These are phyloP conservation scores for Corythaeola cristata DNA, from an alignment of 2,113 vertebrate species.

Conservation along the genomic window DNA sequence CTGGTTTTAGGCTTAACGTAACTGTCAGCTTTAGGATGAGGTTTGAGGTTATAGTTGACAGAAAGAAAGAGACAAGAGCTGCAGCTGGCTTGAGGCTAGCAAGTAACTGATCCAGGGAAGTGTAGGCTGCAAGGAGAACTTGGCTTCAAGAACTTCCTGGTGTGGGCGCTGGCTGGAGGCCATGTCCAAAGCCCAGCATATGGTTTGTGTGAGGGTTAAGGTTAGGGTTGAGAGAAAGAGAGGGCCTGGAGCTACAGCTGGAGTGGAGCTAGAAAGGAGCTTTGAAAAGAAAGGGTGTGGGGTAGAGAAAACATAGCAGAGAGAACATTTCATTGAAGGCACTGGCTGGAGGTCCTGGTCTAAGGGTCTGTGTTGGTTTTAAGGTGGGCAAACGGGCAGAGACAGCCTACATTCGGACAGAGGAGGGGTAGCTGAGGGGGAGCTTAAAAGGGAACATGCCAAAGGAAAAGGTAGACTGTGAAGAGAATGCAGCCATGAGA, in stretches of 20 bases:
- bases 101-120: not conserved
- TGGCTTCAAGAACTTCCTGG: conserved; percentile 14
- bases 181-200: not conserved
- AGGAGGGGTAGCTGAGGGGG: not conserved
- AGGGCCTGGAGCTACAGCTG: not conserved
- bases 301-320: not conserved
- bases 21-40: not conserved
- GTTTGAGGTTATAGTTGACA: not conserved
- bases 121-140: not conserved
- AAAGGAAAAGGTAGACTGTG: not conserved
- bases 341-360: not conserved
- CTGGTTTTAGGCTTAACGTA: not conserved
- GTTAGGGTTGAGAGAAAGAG: not conserved
- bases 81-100: not conserved
- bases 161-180: not conserved
- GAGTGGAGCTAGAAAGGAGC: not conserved
- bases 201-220: not conserved
- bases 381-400: not conserved
- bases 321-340: not conserved
- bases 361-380: not conserved
- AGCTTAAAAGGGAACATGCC: not conserved
- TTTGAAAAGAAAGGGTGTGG: not conserved
- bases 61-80: not conserved
- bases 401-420: not conserved
- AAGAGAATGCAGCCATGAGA: not conserved